These are phyloP conservation scores for Ranitomeya variabilis DNA, from an alignment of 2,113 vertebrate species.

Conservation along the genomic window DNA sequence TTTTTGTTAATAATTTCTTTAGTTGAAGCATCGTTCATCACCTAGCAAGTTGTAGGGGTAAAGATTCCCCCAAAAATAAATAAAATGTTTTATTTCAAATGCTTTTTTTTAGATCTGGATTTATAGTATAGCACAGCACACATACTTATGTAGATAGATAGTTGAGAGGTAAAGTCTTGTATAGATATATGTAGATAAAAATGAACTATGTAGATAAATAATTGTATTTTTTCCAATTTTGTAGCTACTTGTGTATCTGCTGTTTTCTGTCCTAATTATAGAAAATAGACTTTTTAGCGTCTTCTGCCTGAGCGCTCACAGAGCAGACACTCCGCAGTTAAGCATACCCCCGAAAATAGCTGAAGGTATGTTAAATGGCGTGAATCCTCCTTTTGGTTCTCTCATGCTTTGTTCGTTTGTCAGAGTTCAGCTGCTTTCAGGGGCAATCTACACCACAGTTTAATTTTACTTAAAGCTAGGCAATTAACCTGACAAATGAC, in stretches of 20 bases:
- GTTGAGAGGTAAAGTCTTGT: background rate
- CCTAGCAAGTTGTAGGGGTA: too few species aligned
- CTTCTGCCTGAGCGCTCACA: conserved; percentile 15
- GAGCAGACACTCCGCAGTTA: conserved; percentile 34
- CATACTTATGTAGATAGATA: background rate
- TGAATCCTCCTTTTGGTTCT: conserved; percentile 48
- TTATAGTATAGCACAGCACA: too few species aligned
- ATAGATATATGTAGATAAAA: background rate
- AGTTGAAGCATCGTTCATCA: too few species aligned
- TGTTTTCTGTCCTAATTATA: conserved; percentile 27
- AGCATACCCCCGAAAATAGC: conserved; percentile 61
- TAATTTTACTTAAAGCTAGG: conserved; percentile 67
- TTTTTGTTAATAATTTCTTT: too few species aligned
- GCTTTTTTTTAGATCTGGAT: too few species aligned
- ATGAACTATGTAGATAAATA: background rate
- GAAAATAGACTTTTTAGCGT: conserved; percentile 3
- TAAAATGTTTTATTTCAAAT: too few species aligned
- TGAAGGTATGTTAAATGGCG: conserved; percentile 53
- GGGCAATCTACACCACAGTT: conserved; percentile 61
- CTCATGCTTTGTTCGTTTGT: conserved; percentile 58
- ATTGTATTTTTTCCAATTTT: background rate
- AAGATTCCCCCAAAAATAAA: too few species aligned
- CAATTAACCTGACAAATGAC: conserved; percentile 63
- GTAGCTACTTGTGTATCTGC: background rate
- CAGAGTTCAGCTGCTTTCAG: conserved; percentile 62